Evolutionary conservation across 2,888 invertebrate species (phyloP), one percentile per base, ranked within the genome.

Genomic region (Cataglyphis albicans): DNA sequence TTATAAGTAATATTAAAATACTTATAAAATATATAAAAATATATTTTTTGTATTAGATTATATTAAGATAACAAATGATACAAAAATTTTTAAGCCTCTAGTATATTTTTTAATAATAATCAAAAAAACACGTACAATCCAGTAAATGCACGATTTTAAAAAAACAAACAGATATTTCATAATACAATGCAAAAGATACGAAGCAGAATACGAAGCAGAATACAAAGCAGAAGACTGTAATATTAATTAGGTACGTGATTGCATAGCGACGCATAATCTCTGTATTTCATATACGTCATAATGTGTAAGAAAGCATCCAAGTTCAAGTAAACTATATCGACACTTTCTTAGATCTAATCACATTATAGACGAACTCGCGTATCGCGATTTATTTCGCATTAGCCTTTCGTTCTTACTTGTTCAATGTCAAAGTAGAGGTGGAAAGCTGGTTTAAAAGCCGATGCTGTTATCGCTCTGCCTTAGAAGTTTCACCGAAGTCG

Each of bases 381-480:
- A 35, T 63, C 7, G 1, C n/a, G 18, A 25, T 55, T 41, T 55
- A 55, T 29, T 65, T 32, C 18, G 15, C 35, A 38, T 0, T 57
- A 52, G 44, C 63, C 68, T 83, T 78, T 86, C 72, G 59, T 61
- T 9, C 12, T n/a, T 52, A 12, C 21, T 59, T 12, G n/a, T 15
- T 32, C 55, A 55, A 52, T 55, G 21, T 57, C 32, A 52, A n/a
- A 64, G 64, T 61, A 76, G 83, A 75, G 65, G 84, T 82, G 72
- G 82, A 21, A 70, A 57, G 21, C 80, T 6, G 35, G 44, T 83
- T 87, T 88, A 88, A 88, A 64, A 84, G 52, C 63, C 78, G 25
- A 18, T 3, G 59, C 2, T 82, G 25, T 82, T 82, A 82, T 84
- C 81, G 29, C 78, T 41, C n/a, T 25, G 29, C 38, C 72, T 81